phyloP scores from a whole-genome alignment of 1,140 invertebrate species.

The Neuroterus valhalla region DNA sequence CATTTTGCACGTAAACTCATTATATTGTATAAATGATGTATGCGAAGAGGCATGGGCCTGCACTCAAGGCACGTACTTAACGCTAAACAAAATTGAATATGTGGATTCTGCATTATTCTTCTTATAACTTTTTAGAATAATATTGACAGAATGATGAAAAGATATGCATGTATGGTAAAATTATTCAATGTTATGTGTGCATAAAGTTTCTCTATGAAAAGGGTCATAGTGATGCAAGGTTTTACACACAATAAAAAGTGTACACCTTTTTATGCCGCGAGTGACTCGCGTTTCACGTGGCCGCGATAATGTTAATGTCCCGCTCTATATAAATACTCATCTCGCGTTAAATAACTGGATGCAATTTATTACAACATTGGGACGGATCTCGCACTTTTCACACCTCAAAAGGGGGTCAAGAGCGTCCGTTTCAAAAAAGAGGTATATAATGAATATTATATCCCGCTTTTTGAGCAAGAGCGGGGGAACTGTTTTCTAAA shows the following conservation, averaged over 20 bases:
- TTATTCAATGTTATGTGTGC: slow-evolving; percentile 15
- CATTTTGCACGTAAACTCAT: neutral
- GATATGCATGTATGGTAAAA: neutral
- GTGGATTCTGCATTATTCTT: neutral
- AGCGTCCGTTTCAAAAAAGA: too few relatives aligned
- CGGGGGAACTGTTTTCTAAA: too few relatives aligned
- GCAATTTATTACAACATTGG: too few relatives aligned
- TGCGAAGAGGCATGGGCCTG: neutral
- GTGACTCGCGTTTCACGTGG: slow-evolving; percentile 56
- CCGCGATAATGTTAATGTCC: slow-evolving; percentile 57
- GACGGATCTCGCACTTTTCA: too few relatives aligned
- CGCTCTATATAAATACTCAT: slow-evolving; percentile 58
- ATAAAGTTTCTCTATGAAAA: slow-evolving; percentile 35
- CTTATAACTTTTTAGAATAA: neutral
- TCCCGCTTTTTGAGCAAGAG: too few relatives aligned
- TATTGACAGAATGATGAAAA: neutral
- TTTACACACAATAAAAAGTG: slow-evolving; percentile 35
- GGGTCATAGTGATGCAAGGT: slow-evolving; percentile 53
- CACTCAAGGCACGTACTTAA: neutral
- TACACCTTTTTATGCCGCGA: slow-evolving; percentile 46
- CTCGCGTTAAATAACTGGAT: slow-evolving; percentile 36
- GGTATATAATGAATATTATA: too few relatives aligned
- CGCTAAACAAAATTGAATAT: neutral
- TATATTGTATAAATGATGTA: neutral
- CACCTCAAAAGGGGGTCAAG: too few relatives aligned